A percentile compares a stretch with the other conserved stretches of the same genome.
These are phyloP conservation scores for Acheta domesticus DNA, from an alignment of 2,888 invertebrate species.

Conservation along the genomic window DNA sequence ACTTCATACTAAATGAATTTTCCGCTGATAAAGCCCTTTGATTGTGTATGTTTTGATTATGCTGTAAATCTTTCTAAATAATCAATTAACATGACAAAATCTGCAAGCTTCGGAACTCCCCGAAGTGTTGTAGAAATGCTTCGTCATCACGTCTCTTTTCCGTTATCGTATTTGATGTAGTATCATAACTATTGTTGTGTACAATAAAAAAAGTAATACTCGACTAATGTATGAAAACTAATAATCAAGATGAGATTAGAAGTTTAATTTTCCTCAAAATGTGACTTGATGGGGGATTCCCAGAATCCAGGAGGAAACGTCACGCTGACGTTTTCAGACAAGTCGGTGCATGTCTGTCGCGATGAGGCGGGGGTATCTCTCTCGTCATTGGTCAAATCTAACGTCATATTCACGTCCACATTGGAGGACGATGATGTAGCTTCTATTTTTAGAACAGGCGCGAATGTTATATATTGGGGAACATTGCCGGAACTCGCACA, in stretches of 20 bases:
- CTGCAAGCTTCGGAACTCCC: too few species aligned
- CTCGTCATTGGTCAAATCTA: slow-evolving; percentile 28
- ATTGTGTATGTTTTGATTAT: too few species aligned
- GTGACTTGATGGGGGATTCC: not conserved
- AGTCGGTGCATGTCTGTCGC: not conserved
- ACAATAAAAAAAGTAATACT: too few species aligned
- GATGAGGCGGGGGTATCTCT: not conserved
- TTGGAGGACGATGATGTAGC: slow-evolving; percentile 31
- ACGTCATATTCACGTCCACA: slow-evolving; percentile 26
- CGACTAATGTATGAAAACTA: not conserved
- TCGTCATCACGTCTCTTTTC: too few species aligned
- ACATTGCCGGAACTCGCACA: not conserved
- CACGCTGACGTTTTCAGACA: not conserved
- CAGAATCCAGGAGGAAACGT: not conserved
- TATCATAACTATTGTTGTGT: too few species aligned
- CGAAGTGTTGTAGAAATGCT: too few species aligned
- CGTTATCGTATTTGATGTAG: too few species aligned
- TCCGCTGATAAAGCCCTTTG: too few species aligned
- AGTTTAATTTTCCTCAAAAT: not conserved
- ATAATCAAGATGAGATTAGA: not conserved
- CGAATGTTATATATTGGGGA: not conserved
- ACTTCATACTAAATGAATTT: too few species aligned
- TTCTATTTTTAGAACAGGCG: not conserved
- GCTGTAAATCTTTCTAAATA: too few species aligned
- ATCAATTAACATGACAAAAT: too few species aligned